Evolutionary conservation across 1,140 invertebrate genomes (phyloP).

Genomic region (Muscidifurax raptorellus): DNA sequence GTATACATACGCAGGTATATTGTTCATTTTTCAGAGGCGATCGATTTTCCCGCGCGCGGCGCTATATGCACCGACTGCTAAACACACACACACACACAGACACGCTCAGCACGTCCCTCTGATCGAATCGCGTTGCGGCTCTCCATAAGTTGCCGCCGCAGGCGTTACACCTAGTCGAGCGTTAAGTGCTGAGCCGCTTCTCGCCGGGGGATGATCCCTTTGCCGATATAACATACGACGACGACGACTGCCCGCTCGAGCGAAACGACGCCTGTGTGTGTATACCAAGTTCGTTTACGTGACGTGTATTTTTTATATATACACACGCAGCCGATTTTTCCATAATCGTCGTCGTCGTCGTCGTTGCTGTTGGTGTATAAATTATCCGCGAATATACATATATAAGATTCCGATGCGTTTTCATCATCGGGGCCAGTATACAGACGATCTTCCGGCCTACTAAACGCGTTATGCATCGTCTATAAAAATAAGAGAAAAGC

Average conservation of each 20-base stretch:
- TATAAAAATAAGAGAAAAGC: no score
- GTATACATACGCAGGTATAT: no score
- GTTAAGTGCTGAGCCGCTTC: background rate
- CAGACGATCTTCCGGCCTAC: no score
- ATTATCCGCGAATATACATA: no score
- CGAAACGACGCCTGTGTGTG: background rate
- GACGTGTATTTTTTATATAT: no score
- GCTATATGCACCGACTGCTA: background rate
- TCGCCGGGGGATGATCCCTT: conserved; percentile 20
- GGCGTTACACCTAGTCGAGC: background rate
- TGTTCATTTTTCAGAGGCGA: conserved; percentile 23
- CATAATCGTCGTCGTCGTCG: no score
- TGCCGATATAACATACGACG: background rate
- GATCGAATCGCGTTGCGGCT: conserved; percentile 17
- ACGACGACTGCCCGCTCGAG: background rate
- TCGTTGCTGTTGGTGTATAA: no score
- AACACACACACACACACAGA: background rate
- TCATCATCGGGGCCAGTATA: no score
- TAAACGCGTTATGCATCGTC: no score
- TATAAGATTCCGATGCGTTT: no score
- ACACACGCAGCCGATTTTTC: background rate
- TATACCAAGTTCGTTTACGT: conserved; percentile 31
- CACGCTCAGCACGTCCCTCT: no score
- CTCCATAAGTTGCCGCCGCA: background rate
- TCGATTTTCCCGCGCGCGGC: background rate